Conservation (phyloP, 2,797 vertebrate genomes). For the Anableps anableps region DNA sequence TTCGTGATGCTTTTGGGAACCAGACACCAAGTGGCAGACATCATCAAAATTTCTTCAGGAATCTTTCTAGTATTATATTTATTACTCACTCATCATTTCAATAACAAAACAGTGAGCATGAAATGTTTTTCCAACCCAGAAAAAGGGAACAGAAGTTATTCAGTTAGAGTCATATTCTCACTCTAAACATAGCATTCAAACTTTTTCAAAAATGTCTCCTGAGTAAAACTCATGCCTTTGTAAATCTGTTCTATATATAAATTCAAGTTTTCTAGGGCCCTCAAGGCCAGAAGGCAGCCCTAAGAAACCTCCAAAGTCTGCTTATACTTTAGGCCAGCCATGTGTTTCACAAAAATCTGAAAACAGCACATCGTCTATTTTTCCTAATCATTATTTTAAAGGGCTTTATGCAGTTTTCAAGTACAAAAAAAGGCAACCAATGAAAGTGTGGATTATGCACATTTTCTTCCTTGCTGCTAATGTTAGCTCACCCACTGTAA, state of each 20-base stretch:
- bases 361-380: not conserved
- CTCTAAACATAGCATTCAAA: not conserved
- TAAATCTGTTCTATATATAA: not conserved
- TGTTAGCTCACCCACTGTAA: constrained; percentile 46
- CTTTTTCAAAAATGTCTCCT: not conserved
- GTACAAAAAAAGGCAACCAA: not conserved
- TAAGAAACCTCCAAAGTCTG: not conserved
- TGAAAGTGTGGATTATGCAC: not conserved
- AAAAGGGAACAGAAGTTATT: not conserved
- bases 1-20: not conserved
- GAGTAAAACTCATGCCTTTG: not conserved
- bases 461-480: constrained; percentile 9
- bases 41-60: not conserved
- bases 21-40: not conserved
- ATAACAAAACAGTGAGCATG: not conserved
- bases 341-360: not conserved
- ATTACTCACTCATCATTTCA: not conserved
- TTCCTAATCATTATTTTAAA: not conserved
- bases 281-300: not conserved
- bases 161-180: not conserved
- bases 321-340: not conserved
- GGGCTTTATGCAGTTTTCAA: not conserved
- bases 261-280: not conserved
- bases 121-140: constrained; percentile 1
- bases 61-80: not conserved